Conservation (phyloP, 2,113 vertebrate genomes). For the Sinocyclocheilus anshuiensis region DNA sequence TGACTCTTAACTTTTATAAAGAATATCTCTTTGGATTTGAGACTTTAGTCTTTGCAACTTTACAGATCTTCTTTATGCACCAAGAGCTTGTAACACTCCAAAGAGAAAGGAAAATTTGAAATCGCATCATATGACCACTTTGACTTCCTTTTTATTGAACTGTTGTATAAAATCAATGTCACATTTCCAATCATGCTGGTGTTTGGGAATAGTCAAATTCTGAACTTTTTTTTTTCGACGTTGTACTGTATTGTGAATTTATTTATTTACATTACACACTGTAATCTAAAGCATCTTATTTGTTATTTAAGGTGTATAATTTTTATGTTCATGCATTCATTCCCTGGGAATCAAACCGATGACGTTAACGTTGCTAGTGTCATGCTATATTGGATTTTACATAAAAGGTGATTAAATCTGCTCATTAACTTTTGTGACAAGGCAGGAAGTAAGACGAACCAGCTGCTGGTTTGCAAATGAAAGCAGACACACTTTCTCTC, state of each 20-base stretch:
- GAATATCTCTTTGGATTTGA: too few species aligned
- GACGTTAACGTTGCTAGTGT: not conserved
- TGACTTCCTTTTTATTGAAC: too few species aligned
- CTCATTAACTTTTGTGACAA: constrained; percentile 28
- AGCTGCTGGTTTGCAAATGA: constrained; percentile 26
- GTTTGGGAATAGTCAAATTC: too few species aligned
- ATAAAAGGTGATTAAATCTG: constrained; percentile 24
- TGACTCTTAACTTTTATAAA: too few species aligned
- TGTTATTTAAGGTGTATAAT: not conserved
- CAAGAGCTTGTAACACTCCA: too few species aligned
- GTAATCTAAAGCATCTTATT: not conserved
- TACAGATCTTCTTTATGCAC: too few species aligned
- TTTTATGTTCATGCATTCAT: not conserved
- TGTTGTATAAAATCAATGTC: not conserved
- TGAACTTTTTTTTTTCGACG: not conserved
- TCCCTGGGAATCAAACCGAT: not conserved
- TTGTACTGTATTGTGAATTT: not conserved
- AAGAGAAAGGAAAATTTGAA: too few species aligned
- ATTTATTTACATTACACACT: not conserved
- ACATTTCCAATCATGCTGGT: too few species aligned
- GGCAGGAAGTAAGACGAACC: constrained; percentile 4
- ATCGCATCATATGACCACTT: too few species aligned
- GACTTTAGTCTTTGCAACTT: too few species aligned
- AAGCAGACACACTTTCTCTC: constrained; percentile 12
- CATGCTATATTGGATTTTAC: not conserved